phyloP scores from a whole-genome alignment of 1,140 invertebrate species.

The Daktulosphaira vitifoliae region DNA sequence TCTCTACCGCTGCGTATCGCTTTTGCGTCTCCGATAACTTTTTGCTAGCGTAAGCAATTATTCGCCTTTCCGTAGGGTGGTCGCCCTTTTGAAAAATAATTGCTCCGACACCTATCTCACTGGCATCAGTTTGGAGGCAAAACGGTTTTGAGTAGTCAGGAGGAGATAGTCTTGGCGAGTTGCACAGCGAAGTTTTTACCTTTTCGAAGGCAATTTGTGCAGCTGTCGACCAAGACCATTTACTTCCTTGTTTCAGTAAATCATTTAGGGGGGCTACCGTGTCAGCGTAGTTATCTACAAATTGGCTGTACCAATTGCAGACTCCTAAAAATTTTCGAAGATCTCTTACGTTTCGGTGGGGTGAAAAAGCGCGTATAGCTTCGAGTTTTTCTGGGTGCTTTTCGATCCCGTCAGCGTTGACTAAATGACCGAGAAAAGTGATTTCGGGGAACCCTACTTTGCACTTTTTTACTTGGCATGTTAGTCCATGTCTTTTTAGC shows the following conservation, averaged over 20 bases:
- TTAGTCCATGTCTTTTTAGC: slow-evolving; percentile 18
- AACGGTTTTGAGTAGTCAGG: neutral
- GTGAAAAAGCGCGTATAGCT: slow-evolving; percentile 41
- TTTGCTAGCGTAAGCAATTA: neutral
- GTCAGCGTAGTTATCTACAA: neutral
- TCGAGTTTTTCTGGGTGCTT: slow-evolving; percentile 42
- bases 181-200: neutral
- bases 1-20: neutral
- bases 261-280: neutral
- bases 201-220: neutral
- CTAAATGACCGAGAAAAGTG: slow-evolving; percentile 43
- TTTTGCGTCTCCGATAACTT: neutral
- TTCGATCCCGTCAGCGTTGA: slow-evolving; percentile 41
- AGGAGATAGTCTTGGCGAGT: neutral
- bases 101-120: neutral
- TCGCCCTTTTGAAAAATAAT: slow-evolving; percentile 1
- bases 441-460: slow-evolving; percentile 38
- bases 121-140: neutral
- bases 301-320: neutral
- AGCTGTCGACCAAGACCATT: neutral
- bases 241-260: neutral
- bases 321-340: slow-evolving; percentile 42
- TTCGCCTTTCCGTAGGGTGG: neutral
- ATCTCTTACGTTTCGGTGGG: slow-evolving; percentile 40
- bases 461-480: slow-evolving; percentile 39